Evolutionary conservation across 2,888 invertebrate genomes (phyloP).

Genomic region (Dryobotodes eremita): DNA sequence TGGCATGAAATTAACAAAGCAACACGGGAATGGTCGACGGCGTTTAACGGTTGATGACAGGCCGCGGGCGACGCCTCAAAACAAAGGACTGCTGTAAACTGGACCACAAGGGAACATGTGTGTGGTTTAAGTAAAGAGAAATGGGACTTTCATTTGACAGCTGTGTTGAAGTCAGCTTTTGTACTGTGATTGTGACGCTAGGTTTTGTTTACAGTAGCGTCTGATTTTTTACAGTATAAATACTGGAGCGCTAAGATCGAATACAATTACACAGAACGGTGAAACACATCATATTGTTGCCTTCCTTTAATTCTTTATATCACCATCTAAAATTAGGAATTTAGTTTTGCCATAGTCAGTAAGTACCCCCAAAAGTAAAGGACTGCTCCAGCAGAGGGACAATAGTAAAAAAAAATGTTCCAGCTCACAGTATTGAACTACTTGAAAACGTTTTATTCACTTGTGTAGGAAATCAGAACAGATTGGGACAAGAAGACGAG

Average conservation of each 20-base stretch:
- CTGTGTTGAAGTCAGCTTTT: conserved; percentile 17
- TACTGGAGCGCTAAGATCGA: background rate
- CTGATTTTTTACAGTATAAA: background rate
- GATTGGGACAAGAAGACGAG: no score
- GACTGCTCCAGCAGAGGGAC: no score
- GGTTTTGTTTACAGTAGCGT: background rate
- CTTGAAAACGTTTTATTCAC: no score
- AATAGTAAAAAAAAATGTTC: no score
- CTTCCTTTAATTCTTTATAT: background rate
- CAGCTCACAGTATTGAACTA: no score
- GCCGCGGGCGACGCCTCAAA: conserved; percentile 81
- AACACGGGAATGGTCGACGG: conserved; percentile 74
- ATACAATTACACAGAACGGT: background rate
- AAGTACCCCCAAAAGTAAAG: no score
- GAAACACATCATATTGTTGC: background rate
- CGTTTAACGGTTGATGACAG: conserved; percentile 86
- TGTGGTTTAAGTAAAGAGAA: conserved; percentile 67
- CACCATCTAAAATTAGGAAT: background rate
- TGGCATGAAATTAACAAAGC: conserved; percentile 86
- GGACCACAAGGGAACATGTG: conserved; percentile 78
- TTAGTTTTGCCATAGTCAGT: no score
- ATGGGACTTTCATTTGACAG: conserved; percentile 40
- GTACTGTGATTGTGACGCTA: background rate
- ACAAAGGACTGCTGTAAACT: conserved; percentile 85
- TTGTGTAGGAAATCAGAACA: no score